phyloP scores from a whole-genome alignment of 92 coral and sea anemone species.

The Epizoanthus fatuus region DNA sequence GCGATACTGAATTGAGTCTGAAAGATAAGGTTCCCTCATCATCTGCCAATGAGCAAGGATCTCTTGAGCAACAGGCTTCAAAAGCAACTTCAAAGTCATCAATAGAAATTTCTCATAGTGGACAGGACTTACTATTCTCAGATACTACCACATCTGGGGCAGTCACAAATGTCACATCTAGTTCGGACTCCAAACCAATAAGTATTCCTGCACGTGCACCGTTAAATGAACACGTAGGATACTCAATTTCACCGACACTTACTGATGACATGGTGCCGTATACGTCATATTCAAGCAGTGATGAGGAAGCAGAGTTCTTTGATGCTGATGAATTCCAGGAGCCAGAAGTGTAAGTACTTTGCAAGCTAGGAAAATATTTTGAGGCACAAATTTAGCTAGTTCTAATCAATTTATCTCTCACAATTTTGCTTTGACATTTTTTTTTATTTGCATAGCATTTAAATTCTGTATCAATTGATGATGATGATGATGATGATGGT shows the following conservation, averaged over 20 bases:
- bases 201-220: slow-evolving; percentile 32
- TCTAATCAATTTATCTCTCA: not conserved
- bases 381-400: not conserved
- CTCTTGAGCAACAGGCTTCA: slow-evolving; percentile 26
- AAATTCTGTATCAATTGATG: too few relatives aligned
- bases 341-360: slow-evolving; percentile 40
- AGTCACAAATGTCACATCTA: slow-evolving; percentile 26
- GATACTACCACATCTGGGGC: slow-evolving; percentile 30
- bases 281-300: slow-evolving; percentile 98
- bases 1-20: slow-evolving; percentile 77
- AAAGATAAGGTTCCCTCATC: slow-evolving; percentile 66
- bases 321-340: slow-evolving; percentile 95
- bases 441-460: too few relatives aligned
- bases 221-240: slow-evolving; percentile 66
- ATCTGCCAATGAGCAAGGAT: slow-evolving; percentile 41
- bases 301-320: slow-evolving; percentile 97
- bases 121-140: slow-evolving; percentile 43
- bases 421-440: not conserved
- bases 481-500: too few relatives aligned
- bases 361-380: not conserved
- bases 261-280: slow-evolving; percentile 81
- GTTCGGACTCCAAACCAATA: slow-evolving; percentile 9
- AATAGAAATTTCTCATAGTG: slow-evolving; percentile 65
- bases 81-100: slow-evolving; percentile 79
- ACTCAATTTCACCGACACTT: slow-evolving; percentile 77